Conservation (phyloP, 2,113 vertebrate genomes). For the Arvicanthis niloticus region DNA sequence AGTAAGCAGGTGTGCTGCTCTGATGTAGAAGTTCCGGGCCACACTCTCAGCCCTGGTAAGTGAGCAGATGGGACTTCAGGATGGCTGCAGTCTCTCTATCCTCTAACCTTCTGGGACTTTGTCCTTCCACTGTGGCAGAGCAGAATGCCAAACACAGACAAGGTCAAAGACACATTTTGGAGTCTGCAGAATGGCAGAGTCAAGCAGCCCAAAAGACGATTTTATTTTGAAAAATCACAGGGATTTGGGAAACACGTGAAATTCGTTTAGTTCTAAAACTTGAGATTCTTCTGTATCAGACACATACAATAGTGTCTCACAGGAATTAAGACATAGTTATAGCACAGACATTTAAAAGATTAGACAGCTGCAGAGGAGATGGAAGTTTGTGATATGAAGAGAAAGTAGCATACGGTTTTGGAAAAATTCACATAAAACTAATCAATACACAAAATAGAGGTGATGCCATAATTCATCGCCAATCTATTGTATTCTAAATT, state of each 20-base stretch:
- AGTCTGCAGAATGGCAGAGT: neutral
- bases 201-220: neutral
- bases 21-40: slow-evolving; percentile 53
- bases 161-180: slow-evolving; percentile 13
- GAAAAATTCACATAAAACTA: neutral
- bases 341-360: neutral
- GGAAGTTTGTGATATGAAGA: neutral
- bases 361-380: neutral
- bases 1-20: slow-evolving; percentile 44
- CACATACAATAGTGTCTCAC: neutral
- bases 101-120: slow-evolving; percentile 64
- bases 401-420: neutral
- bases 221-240: neutral
- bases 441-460: neutral
- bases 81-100: neutral
- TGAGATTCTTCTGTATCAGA: neutral
- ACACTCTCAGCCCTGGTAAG: neutral
- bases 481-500: neutral
- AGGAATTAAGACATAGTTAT: neutral
- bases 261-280: neutral
- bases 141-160: neutral
- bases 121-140: neutral
- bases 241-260: neutral
- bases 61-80: slow-evolving; percentile 72
- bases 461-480: neutral